These are phyloP conservation scores for Epinephelus fuscoguttatus DNA, from an alignment of 2,113 vertebrate genomes.

Conservation along the genomic window DNA sequence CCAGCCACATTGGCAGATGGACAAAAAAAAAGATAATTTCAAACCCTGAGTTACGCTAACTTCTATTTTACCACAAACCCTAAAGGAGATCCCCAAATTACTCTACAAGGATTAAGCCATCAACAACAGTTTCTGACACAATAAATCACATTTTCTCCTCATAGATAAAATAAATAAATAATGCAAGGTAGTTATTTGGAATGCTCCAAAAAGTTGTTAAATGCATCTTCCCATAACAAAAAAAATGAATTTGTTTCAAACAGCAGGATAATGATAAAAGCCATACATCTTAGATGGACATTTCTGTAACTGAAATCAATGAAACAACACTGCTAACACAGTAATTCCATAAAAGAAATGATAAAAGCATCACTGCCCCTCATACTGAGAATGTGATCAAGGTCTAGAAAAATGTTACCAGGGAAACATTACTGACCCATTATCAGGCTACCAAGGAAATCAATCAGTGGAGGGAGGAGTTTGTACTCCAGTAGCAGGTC, in stretches of 20 bases:
- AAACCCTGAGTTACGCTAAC: not conserved
- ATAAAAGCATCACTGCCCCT: not conserved
- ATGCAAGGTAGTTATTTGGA: not conserved
- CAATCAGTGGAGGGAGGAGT: not conserved
- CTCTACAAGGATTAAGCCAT: not conserved
- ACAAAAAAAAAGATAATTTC: too few species aligned
- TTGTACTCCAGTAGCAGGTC: not conserved
- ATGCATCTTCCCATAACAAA: not conserved
- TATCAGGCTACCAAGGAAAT: not conserved
- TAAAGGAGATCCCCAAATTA: not conserved
- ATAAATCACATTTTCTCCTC: not conserved
- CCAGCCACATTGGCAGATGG: too few species aligned
- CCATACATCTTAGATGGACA: not conserved
- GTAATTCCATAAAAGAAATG: not conserved
- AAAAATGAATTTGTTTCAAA: not conserved
- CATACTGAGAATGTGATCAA: not conserved
- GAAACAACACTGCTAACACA: not conserved
- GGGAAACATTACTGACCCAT: constrained; percentile 1
- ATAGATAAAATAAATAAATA: not conserved
- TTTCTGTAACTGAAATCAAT: not conserved
- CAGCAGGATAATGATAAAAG: not conserved
- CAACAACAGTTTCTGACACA: not conserved
- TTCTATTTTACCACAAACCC: not conserved
- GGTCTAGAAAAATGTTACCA: not conserved
- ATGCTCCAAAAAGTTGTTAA: not conserved